Percentiles rank a stretch among this genome's conserved stretches.
Conservation (phyloP, 2,888 invertebrate genomes). For the Drepana falcataria region DNA sequence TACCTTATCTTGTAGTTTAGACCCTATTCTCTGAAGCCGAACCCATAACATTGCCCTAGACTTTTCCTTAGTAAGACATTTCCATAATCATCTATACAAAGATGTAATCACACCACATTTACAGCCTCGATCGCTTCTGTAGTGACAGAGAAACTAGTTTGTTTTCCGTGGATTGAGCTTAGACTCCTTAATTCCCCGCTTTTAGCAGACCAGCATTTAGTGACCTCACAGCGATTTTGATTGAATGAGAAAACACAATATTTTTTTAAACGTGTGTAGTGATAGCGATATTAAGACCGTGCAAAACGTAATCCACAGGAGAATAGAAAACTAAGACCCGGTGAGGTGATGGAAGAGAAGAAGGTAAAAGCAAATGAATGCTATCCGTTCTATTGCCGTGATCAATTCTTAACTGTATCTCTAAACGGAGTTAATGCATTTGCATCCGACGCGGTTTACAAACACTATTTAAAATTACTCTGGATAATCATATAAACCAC, state of each 20-base stretch:
- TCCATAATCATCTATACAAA: conserved; percentile 53
- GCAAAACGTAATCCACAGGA: conserved; percentile 81
- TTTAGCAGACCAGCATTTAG: conserved; percentile 46
- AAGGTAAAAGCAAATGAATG: conserved; percentile 87
- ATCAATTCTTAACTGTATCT: conserved; percentile 67
- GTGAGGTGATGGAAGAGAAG: conserved; percentile 95
- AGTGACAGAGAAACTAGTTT: conserved; percentile 42
- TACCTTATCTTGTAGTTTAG: conserved; percentile 56
- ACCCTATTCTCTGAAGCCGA: conserved; percentile 76
- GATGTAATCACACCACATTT: conserved; percentile 50
- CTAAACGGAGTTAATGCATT: conserved; percentile 65
- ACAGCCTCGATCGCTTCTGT: conserved; percentile 52
- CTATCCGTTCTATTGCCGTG: conserved; percentile 73
- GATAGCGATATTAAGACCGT: conserved; percentile 66
- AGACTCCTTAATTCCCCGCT: conserved; percentile 64
- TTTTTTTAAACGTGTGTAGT: conserved; percentile 35
- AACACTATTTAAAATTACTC: conserved; percentile 39
- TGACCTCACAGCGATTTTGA: conserved; percentile 38
- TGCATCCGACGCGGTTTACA: conserved; percentile 66
- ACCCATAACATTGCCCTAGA: conserved; percentile 66
- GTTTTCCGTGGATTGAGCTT: conserved; percentile 54
- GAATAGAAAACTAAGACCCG: conserved; percentile 95
- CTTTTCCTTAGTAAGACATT: conserved; percentile 43
- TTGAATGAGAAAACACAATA: conserved; percentile 34
- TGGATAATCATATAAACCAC: conserved; percentile 58